phyloP scores from a whole-genome alignment of 2,113 vertebrate species.

The Otolemur garnettii region DNA sequence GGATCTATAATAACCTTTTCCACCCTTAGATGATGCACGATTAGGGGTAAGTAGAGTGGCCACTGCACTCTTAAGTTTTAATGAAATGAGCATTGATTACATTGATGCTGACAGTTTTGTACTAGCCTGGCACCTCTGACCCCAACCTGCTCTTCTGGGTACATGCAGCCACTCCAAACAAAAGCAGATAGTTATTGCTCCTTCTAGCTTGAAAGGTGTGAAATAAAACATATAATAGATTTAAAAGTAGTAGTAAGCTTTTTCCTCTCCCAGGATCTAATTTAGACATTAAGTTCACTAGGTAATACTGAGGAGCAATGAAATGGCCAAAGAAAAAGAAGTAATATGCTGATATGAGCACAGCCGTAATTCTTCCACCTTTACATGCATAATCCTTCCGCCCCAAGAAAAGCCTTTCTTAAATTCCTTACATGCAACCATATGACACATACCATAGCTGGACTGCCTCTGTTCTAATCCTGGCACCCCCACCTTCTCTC shows the following conservation, averaged over 20 bases:
- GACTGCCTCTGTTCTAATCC: background rate
- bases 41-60: background rate
- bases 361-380: background rate
- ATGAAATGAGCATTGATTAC: slow-evolving; percentile 17
- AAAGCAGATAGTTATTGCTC: background rate
- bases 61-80: slow-evolving; percentile 4
- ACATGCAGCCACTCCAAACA: too few species aligned
- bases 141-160: background rate
- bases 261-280: background rate
- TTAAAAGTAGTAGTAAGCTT: background rate
- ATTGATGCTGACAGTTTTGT: background rate
- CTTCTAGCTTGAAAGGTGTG: slow-evolving; percentile 39
- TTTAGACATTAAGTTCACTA: background rate
- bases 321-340: background rate
- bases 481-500: background rate
- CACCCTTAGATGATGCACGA: background rate
- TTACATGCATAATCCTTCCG: fast-evolving
- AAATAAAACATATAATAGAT: background rate
- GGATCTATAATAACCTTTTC: slow-evolving; percentile 21
- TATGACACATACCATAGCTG: background rate
- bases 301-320: background rate
- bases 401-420: background rate
- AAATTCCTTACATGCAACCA: background rate
- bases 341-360: background rate
- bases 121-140: background rate